Percentiles rank a stretch among this genome's conserved stretches.
These are phyloP conservation scores for Drosophila sproati DNA, from an alignment of 1,140 invertebrate species.

Conservation along the genomic window DNA sequence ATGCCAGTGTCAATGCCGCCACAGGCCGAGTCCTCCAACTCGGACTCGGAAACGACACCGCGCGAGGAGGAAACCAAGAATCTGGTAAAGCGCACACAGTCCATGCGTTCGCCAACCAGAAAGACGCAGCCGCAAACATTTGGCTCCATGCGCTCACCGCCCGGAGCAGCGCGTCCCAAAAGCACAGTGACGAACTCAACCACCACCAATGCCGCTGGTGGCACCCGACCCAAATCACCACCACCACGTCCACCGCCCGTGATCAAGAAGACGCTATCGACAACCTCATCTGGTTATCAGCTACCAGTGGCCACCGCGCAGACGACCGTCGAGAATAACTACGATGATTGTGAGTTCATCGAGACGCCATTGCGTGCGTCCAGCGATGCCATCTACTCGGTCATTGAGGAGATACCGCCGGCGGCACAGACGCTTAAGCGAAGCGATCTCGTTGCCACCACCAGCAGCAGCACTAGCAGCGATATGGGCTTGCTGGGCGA, in stretches of 20 bases:
- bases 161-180: constrained; percentile 87
- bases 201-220: constrained; percentile 52
- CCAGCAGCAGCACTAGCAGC: constrained; percentile 84
- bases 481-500: constrained; percentile 91
- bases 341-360: constrained; percentile 91
- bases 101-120: constrained; percentile 88
- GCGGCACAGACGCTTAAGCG: constrained; percentile 78
- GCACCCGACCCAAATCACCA: constrained; percentile 87
- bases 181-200: constrained; percentile 85
- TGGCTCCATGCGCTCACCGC: constrained; percentile 90
- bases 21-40: constrained; percentile 76
- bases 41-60: constrained; percentile 76
- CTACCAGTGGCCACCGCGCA: constrained; percentile 85
- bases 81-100: constrained; percentile 89
- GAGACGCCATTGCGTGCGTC: constrained; percentile 86
- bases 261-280: constrained; percentile 82
- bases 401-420: constrained; percentile 90
- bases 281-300: constrained; percentile 74
- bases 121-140: constrained; percentile 88
- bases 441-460: constrained; percentile 77
- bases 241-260: constrained; percentile 86
- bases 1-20: constrained; percentile 85
- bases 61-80: constrained; percentile 82
- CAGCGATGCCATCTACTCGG: constrained; percentile 93
- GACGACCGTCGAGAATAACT: constrained; percentile 85